Base-by-base conservation (phyloP, 2,113 vertebrate species). In the Lagenorhynchus albirostris region DNA sequence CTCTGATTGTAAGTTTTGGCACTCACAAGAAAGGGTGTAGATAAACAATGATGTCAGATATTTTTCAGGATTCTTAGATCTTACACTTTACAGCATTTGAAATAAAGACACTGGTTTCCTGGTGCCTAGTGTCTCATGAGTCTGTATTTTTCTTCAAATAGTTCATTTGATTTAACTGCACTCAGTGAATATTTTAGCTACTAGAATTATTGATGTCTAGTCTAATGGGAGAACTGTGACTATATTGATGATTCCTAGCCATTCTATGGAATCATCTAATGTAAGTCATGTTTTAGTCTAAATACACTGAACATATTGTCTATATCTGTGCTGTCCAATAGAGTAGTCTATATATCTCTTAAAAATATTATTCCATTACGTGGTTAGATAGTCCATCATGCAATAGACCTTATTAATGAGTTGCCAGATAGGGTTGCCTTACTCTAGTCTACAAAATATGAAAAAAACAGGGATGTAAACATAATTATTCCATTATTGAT, bases 41-140 rank as follows among this genome's bases (percentile, higher is more conserved):
- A 92, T 93, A 96, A 93, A 82, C n/a, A 93, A 13, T 73, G 33
- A 91, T 86, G 47, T 86, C 53, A 91, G n/a, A 83, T 62, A 83
- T 58, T 89, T 20, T 70, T 84, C 70, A 93, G 38, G 71, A 95
- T 67, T 53, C n/a, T 77, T 94, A 50, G 0, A 6, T 82, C 23
- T 82, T 77, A 25, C 4, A 91, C 5, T 77, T 96, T 93, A 77
- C 8, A 94, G 68, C 11, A 58, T 79, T 92, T 67, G 62, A 38
- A 67, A 86, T 58, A 91, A 74, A 87, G 7, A 8, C 23, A 77
- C 10, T 50, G 3, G 17, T 90, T 89, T 85, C 20, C 36, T 89
- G 41, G 26, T 77, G 3, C 3, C 20, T 68, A 29, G 18, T n/a
- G 26, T 55, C 20, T 95, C 38, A 12, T 38, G 23, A 90, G 9